Base-by-base conservation (phyloP, 2,113 vertebrate species). In the Zootoca vivipara region DNA sequence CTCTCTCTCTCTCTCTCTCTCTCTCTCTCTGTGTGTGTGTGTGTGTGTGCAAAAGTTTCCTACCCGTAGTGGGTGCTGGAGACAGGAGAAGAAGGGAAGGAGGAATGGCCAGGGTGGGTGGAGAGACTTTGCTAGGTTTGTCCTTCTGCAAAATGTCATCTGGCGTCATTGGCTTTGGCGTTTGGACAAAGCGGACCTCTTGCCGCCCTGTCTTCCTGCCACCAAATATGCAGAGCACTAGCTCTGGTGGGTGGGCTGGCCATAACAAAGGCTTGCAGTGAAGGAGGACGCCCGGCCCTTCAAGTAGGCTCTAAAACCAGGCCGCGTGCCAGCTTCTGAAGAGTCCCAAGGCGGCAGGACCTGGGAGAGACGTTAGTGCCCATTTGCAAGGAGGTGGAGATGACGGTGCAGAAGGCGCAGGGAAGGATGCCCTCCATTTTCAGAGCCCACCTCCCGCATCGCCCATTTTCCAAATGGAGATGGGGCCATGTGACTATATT, bases 111-210 rank as follows among this genome's bases (percentile, higher is more conserved):
- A 1, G 2, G 46, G 86, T 65, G 70, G 79, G 80, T 4, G 70
- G 30, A 30, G 70, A 16, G 62, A 67, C 62, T 56, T 28, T 20
- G 69, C 86, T 42, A 1, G 35, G 26, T 24, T 40, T 40, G 35
- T 9, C 28, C 35, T 52, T 33, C 87, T 83, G 35, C 24, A 2
- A 78, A 88, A 88, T 69, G 81, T 78, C 80, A 56, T 52, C n/a
- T 30, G 87, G 87, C 58, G 15, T 52, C 80, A 38, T 30, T 38
- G 1, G 58, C 38, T 9, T 83, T 16, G 80, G 80, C 56, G 1
- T 75, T 83, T 65, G 79, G 56, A 87, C 69, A 87, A 87, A 82
- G 78, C 78, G 2, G 67, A 65, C 13, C 79, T 40, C 86, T 87
- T 38, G 86, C 52, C 8, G 3, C 5, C 24, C 30, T 8, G 6